phyloP scores from a whole-genome alignment of 2,888 invertebrate genomes.

The Perizoma affinitatum region DNA sequence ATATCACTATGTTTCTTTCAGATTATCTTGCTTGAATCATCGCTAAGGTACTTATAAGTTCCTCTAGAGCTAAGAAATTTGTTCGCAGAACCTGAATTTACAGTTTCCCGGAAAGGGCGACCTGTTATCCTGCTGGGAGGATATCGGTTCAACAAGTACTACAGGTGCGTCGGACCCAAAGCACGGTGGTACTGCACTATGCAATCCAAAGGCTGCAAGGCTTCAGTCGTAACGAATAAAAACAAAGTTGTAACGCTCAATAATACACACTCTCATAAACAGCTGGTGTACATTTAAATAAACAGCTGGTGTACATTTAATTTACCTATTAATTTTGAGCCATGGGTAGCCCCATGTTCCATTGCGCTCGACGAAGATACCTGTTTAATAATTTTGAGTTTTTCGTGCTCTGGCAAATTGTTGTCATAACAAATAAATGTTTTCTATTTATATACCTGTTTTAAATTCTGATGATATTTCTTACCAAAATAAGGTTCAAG shows the following conservation, averaged over 20 bases:
- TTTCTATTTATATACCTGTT: too few species aligned
- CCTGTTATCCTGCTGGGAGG: slow-evolving; percentile 42
- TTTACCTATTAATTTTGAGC: too few species aligned
- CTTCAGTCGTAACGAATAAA: slow-evolving; percentile 45
- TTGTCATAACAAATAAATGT: too few species aligned
- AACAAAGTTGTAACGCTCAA: slow-evolving; percentile 42
- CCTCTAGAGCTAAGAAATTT: slow-evolving; percentile 1
- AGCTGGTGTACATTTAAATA: slow-evolving; percentile 1
- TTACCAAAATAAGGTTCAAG: too few species aligned
- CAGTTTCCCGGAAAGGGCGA: slow-evolving; percentile 41
- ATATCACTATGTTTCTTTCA: too few species aligned
- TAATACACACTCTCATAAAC: slow-evolving; percentile 37
- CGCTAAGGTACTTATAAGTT: too few species aligned
- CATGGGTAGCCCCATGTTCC: too few species aligned
- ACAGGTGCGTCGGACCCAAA: slow-evolving; percentile 37
- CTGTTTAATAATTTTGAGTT: too few species aligned
- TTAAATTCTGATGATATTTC: too few species aligned
- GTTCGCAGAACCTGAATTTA: slow-evolving; percentile 25
- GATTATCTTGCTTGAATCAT: too few species aligned
- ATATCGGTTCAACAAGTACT: slow-evolving; percentile 44
- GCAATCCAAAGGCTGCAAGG: slow-evolving; percentile 44
- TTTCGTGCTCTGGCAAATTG: too few species aligned
- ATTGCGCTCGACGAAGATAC: too few species aligned
- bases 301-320: slow-evolving; percentile 2
- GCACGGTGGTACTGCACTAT: slow-evolving; percentile 45